These are phyloP conservation scores for Leptopilina boulardi DNA, from an alignment of 1,140 invertebrate genomes.

Conservation along the genomic window DNA sequence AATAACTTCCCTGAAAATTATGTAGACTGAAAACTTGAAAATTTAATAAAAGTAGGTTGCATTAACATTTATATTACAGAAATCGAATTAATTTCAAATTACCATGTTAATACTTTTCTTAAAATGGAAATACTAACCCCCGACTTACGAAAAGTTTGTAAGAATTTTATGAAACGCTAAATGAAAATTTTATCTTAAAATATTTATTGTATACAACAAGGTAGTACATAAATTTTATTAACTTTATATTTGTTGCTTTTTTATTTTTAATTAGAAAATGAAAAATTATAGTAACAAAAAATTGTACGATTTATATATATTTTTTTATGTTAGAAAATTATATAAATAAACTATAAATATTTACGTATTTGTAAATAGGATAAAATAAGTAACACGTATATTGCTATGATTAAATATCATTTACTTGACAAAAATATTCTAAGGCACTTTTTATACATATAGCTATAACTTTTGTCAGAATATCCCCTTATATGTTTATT, in stretches of 20 bases:
- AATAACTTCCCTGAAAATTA: background rate
- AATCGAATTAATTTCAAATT: constrained; percentile 12
- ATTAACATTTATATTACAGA: constrained; percentile 18
- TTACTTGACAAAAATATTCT: background rate
- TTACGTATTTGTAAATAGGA: too few relatives aligned
- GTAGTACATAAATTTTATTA: background rate
- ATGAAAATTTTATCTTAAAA: background rate
- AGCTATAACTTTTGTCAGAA: background rate
- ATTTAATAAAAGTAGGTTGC: background rate
- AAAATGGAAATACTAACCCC: constrained; percentile 6
- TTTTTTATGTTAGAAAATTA: too few relatives aligned
- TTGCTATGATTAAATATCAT: background rate
- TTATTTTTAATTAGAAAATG: too few relatives aligned
- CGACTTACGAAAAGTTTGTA: background rate
- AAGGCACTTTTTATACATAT: background rate
- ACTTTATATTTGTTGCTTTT: too few relatives aligned
- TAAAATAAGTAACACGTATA: too few relatives aligned
- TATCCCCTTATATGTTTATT: background rate
- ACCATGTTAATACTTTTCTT: constrained; percentile 5
- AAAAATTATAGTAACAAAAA: too few relatives aligned
- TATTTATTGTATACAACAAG: background rate
- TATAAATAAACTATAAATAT: too few relatives aligned
- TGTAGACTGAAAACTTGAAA: background rate
- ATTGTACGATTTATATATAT: too few relatives aligned
- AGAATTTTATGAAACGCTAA: background rate